A percentile compares a stretch with the other conserved stretches of the same genome.
Conservation (phyloP, 1,140 invertebrate genomes). For the Drosophila aff. region DNA sequence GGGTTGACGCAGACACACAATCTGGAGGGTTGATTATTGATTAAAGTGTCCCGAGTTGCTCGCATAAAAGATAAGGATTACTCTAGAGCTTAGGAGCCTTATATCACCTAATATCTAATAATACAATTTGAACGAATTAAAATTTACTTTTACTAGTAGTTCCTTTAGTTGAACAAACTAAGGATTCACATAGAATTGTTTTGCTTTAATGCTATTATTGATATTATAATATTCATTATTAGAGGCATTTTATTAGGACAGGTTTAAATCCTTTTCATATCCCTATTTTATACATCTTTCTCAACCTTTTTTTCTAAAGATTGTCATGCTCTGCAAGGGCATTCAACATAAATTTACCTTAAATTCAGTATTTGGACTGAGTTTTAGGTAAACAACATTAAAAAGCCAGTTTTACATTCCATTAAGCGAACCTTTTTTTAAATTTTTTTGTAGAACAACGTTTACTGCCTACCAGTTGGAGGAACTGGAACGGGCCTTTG, state of each 20-base stretch:
- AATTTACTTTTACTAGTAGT: neutral
- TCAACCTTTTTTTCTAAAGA: neutral
- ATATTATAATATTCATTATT: neutral
- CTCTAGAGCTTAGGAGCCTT: neutral
- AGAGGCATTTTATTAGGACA: neutral
- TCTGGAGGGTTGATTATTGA: conserved; percentile 21
- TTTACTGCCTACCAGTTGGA: conserved; percentile 98
- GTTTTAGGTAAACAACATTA: neutral
- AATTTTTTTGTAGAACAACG: conserved; percentile 91
- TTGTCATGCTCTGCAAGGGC: neutral
- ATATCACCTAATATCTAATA: neutral
- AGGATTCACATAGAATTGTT: neutral
- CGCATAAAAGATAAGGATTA: neutral
- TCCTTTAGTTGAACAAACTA: neutral
- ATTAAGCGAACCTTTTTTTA: neutral
- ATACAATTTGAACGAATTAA: neutral
- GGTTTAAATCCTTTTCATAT: neutral
- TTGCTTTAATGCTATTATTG: neutral
- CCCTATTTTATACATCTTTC: neutral
- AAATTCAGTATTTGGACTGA: neutral
- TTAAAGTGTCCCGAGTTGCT: neutral
- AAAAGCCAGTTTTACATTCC: no score
- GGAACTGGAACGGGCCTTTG: conserved; percentile 96
- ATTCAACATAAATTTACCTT: neutral
- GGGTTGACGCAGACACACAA: neutral